Percentiles rank a stretch among this genome's conserved stretches.
Conservation (phyloP, 64 coral and sea anemone species). For the Montipora foliosa region DNA sequence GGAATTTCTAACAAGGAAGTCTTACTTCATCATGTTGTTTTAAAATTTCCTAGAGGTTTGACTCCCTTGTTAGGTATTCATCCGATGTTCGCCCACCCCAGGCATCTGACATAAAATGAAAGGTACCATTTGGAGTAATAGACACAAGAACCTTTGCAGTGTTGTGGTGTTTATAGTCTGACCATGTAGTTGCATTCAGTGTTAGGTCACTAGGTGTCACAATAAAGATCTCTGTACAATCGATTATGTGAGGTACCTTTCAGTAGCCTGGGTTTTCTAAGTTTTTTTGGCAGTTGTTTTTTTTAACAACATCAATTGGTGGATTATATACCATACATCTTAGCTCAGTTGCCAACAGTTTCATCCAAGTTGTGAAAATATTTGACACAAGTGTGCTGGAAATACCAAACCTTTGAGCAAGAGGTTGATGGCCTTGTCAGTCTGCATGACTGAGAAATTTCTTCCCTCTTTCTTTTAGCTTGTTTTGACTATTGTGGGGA, state of each 20-base stretch:
- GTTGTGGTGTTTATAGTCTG: conserved; percentile 70
- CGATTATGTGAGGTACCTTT: conserved; percentile 10
- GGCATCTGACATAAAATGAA: conserved; percentile 26
- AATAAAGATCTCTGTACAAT: conserved; percentile 22
- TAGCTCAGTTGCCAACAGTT: conserved; percentile 3
- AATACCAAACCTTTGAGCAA: conserved; percentile 20
- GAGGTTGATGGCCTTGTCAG: too few species aligned
- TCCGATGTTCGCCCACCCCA: conserved; percentile 49
- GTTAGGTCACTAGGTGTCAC: neutral
- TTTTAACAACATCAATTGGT: conserved; percentile 23
- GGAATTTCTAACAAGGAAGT: conserved; percentile 6
- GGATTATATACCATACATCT: conserved; percentile 37
- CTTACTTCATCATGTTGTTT: conserved; percentile 18
- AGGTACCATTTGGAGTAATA: conserved; percentile 54
- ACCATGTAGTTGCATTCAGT: conserved; percentile 51
- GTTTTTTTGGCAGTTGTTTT: conserved; percentile 1
- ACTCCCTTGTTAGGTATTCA: conserved; percentile 32
- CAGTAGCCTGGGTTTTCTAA: conserved; percentile 22
- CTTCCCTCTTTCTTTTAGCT: conserved; percentile 8
- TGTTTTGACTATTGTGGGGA: conserved; percentile 3
- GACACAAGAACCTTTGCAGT: conserved; percentile 58
- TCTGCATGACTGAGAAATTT: conserved; percentile 31
- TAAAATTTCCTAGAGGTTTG: conserved; percentile 29
- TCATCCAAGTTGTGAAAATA: conserved; percentile 41
- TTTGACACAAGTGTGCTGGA: neutral